Evolutionary conservation across 2,888 invertebrate species (phyloP).

Genomic region (Strigamia transsilvanica): DNA sequence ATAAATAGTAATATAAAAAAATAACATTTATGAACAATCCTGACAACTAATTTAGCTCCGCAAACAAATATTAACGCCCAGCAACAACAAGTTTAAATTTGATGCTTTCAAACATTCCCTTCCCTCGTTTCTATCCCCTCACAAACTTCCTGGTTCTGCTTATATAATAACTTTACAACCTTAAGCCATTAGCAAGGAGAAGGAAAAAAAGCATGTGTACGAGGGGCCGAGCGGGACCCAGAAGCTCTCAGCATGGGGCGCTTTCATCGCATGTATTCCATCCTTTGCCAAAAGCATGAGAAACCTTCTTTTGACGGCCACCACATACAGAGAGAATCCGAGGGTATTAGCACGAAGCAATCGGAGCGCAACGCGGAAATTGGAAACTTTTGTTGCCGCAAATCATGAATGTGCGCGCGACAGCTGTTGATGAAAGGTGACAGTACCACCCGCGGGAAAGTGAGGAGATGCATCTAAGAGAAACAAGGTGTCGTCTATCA

Average conservation of each 20-base stretch:
- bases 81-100: neutral
- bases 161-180: neutral
- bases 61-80: no score
- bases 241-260: conserved; percentile 26
- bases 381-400: conserved; percentile 49
- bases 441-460: conserved; percentile 36
- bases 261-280: conserved; percentile 40
- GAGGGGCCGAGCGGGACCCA: conserved; percentile 4
- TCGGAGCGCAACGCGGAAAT: conserved; percentile 47
- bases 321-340: conserved; percentile 35
- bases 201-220: neutral
- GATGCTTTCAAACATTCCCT: neutral
- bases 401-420: conserved; percentile 49
- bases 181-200: neutral
- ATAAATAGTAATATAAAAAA: no score
- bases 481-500: conserved; percentile 37
- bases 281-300: conserved; percentile 36
- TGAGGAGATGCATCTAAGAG: conserved; percentile 35
- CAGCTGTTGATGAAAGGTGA: conserved; percentile 49
- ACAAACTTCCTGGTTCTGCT: conserved; percentile 6
- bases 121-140: neutral
- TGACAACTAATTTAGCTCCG: no score
- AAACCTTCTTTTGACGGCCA: conserved; percentile 35
- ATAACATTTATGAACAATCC: neutral
- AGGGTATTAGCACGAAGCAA: conserved; percentile 48